phyloP scores from a whole-genome alignment of 37 sponge, comb jelly and placozoan genomes.

The Oscarella lobularis region DNA sequence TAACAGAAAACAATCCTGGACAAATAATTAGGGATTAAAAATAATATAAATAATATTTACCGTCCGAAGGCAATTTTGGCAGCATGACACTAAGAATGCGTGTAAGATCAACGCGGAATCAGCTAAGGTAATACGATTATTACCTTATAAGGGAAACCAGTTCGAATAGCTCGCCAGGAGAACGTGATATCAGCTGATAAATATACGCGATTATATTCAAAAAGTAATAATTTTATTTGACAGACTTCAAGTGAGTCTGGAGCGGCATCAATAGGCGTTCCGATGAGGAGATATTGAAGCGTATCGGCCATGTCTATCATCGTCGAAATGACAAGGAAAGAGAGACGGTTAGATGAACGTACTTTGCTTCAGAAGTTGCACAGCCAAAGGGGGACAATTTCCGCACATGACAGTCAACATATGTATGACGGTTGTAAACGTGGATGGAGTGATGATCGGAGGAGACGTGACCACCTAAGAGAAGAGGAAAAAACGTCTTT shows the following conservation, averaged over 20 bases:
- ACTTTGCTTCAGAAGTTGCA: constrained; percentile 76
- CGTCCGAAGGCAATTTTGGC: constrained; percentile 56
- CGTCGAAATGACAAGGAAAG: neutral
- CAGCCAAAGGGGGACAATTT: constrained; percentile 58
- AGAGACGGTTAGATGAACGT: constrained; percentile 17
- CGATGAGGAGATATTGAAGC: constrained; percentile 48
- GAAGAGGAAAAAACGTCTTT: too few species aligned
- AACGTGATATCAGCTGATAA: constrained; percentile 37
- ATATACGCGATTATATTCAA: neutral
- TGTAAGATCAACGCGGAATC: constrained; percentile 3
- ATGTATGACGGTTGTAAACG: constrained; percentile 57
- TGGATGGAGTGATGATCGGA: constrained; percentile 55
- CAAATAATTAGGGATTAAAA: neutral
- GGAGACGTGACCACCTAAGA: constrained; percentile 77
- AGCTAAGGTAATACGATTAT: neutral
- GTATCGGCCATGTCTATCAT: constrained; percentile 60
- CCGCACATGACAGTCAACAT: constrained; percentile 64
- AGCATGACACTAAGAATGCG: constrained; percentile 46
- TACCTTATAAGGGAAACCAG: constrained; percentile 52
- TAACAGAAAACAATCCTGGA: neutral
- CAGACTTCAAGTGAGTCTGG: constrained; percentile 52
- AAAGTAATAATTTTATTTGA: neutral
- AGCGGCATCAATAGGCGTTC: constrained; percentile 35
- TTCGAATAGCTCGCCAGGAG: constrained; percentile 61
- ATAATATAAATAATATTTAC: constrained; percentile 13